Evolutionary conservation across 2,888 invertebrate genomes (phyloP).

Genomic region (Clusia tigrina): DNA sequence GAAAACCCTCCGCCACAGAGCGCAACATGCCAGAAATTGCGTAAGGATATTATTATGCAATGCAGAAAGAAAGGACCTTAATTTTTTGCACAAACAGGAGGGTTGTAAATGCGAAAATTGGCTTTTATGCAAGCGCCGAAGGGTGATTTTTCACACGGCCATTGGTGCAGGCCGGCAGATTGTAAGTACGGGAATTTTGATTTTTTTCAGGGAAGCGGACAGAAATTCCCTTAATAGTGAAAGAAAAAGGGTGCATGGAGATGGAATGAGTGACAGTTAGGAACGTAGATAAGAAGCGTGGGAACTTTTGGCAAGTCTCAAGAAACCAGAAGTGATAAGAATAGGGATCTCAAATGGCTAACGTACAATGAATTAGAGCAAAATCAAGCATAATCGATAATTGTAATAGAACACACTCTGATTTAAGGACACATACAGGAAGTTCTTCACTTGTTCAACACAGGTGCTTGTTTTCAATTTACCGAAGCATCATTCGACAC

Average conservation of each 20-base stretch:
- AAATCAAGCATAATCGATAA: too few relatives aligned
- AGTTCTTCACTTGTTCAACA: too few relatives aligned
- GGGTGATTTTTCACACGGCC: conserved; percentile 7
- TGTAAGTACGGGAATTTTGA: neutral
- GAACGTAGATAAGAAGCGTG: too few relatives aligned
- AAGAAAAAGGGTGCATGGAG: neutral
- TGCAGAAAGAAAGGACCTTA: neutral
- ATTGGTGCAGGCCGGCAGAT: too few relatives aligned
- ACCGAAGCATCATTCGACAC: too few relatives aligned
- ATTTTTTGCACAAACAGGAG: neutral
- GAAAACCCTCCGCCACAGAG: neutral
- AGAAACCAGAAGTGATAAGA: too few relatives aligned
- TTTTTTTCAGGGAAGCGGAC: neutral
- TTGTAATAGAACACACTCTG: too few relatives aligned
- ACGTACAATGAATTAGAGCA: too few relatives aligned
- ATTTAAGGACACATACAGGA: too few relatives aligned
- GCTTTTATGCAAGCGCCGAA: conserved; percentile 5
- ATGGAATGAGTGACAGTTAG: too few relatives aligned
- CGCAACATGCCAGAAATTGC: neutral
- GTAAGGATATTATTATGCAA: neutral
- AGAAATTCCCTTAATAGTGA: neutral
- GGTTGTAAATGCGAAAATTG: conserved; percentile 6
- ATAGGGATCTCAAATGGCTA: too few relatives aligned
- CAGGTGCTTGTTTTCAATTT: too few relatives aligned
- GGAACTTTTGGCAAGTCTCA: neutral